phyloP scores from a whole-genome alignment of 2,888 invertebrate genomes.

The Anorthoa munda region DNA sequence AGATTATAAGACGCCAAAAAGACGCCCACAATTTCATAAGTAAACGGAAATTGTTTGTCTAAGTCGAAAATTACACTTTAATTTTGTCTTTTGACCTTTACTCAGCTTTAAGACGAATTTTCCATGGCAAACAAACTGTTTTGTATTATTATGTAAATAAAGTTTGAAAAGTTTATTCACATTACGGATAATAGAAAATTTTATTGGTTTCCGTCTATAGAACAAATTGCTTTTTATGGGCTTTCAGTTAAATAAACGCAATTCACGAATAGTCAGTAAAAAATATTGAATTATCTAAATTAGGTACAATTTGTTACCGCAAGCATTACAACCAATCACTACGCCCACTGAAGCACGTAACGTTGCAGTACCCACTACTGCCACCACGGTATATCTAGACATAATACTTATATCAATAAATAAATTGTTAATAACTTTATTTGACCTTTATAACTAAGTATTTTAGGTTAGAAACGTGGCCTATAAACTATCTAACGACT shows the following conservation, averaged over 20 bases:
- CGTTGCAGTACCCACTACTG: constrained; percentile 36
- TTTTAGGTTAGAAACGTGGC: constrained; percentile 48
- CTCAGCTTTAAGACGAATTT: constrained; percentile 25
- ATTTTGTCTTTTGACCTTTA: constrained; percentile 51
- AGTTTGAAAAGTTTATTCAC: constrained; percentile 38
- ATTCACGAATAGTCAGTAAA: constrained; percentile 48
- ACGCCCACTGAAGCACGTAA: constrained; percentile 59
- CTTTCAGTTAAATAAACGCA: constrained; percentile 47
- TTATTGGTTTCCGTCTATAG: constrained; percentile 42
- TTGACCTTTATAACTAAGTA: constrained; percentile 42
- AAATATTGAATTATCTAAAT: constrained; percentile 68
- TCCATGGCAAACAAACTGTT: constrained; percentile 42
- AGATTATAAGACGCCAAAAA: constrained; percentile 56
- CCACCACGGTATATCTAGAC: constrained; percentile 34
- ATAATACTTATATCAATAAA: constrained; percentile 31
- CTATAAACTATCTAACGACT: constrained; percentile 37
- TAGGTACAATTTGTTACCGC: constrained; percentile 64
- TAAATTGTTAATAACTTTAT: constrained; percentile 53
- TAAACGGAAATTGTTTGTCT: constrained; percentile 61
- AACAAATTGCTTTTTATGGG: constrained; percentile 45
- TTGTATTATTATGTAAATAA: constrained; percentile 61
- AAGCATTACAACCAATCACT: constrained; percentile 60
- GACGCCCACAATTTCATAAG: constrained; percentile 55
- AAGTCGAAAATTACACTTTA: constrained; percentile 52
- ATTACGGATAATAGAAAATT: constrained; percentile 34